Percentiles rank a stretch among this genome's conserved stretches.
These are phyloP conservation scores for Zalophus californianus DNA, from an alignment of 2,797 vertebrate genomes.

Conservation along the genomic window DNA sequence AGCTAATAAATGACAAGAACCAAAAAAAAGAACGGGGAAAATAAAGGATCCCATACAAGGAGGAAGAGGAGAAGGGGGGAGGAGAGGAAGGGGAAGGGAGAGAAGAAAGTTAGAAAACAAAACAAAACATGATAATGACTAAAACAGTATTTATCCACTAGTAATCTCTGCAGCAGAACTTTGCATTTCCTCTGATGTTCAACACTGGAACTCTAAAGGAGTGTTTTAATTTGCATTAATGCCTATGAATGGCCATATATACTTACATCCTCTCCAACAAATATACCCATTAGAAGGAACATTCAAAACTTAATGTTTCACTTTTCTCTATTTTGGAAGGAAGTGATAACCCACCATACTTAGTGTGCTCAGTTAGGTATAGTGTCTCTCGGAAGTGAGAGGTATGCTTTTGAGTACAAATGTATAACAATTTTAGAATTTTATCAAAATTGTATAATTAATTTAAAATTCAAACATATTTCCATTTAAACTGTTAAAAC, in stretches of 20 bases:
- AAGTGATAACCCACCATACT: neutral
- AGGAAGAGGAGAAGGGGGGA: neutral
- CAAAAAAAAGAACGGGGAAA: neutral
- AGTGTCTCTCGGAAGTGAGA: neutral
- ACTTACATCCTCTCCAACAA: neutral
- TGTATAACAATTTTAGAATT: neutral
- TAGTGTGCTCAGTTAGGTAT: fast-evolving
- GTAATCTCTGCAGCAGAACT: neutral
- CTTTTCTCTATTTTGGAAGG: neutral
- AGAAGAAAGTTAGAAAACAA: neutral
- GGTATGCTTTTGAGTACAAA: neutral
- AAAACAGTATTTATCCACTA: neutral
- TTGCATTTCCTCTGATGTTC: neutral
- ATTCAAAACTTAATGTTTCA: neutral
- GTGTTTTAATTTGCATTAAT: neutral
- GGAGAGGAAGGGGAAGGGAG: too few relatives aligned
- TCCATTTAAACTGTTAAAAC: neutral
- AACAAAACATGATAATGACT: neutral
- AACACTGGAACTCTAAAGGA: neutral
- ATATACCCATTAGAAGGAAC: neutral
- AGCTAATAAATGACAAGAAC: neutral
- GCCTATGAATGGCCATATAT: too few relatives aligned
- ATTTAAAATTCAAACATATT: neutral
- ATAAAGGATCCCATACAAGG: neutral
- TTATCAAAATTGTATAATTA: neutral